Percentiles rank a stretch among this genome's conserved stretches.
phyloP scores from a whole-genome alignment of 2,113 vertebrate species.

The Rhinichthys klamathensis region DNA sequence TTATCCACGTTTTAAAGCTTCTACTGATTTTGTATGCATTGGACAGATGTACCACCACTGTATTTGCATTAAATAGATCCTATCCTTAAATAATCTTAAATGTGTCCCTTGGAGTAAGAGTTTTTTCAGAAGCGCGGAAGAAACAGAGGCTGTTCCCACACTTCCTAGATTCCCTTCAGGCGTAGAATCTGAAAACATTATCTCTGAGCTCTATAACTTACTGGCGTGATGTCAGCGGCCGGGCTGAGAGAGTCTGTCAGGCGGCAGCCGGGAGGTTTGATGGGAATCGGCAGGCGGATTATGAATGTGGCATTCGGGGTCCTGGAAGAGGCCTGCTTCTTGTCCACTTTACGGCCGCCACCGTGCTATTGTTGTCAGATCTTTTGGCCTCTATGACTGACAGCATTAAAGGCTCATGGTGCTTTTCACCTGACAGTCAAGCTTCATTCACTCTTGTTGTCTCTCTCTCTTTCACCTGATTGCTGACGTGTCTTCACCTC shows the following conservation, averaged over 20 bases:
- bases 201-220: constrained; percentile 65
- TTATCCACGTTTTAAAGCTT: constrained; percentile 10
- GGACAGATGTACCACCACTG: constrained; percentile 5
- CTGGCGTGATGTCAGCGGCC: constrained; percentile 50
- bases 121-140: constrained; percentile 30
- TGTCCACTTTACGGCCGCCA: constrained; percentile 44
- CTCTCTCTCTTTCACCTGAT: constrained; percentile 21
- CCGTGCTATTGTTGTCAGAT: constrained; percentile 51
- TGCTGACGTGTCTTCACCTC: neutral
- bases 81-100: constrained; percentile 47
- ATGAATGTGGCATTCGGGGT: constrained; percentile 68
- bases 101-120: constrained; percentile 27
- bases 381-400: constrained; percentile 35
- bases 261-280: constrained; percentile 62
- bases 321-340: constrained; percentile 48
- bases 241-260: constrained; percentile 60
- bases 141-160: constrained; percentile 23
- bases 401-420: constrained; percentile 44
- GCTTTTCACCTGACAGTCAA: constrained; percentile 60
- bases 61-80: constrained; percentile 45
- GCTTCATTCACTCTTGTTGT: constrained; percentile 31
- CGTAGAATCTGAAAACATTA: constrained; percentile 58
- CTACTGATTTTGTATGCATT: neutral
- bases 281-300: constrained; percentile 71
- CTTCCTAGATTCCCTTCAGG: constrained; percentile 47